These are phyloP conservation scores for Lysandra bellargus DNA, from an alignment of 2,888 invertebrate species.

Conservation along the genomic window DNA sequence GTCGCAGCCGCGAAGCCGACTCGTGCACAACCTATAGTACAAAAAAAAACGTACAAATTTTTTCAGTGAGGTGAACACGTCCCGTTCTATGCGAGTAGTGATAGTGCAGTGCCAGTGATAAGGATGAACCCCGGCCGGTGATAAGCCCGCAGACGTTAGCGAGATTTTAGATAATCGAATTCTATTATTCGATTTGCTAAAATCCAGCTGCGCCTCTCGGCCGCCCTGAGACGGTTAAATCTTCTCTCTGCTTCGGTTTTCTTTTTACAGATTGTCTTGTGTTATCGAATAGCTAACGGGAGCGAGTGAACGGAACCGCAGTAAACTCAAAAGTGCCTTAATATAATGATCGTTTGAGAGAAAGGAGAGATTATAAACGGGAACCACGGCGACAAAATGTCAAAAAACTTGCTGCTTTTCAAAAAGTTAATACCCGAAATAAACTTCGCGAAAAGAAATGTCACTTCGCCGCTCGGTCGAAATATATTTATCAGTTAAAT, in stretches of 20 bases:
- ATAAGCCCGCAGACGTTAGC: constrained; percentile 46
- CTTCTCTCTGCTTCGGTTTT: constrained; percentile 67
- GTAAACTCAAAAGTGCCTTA: constrained; percentile 70
- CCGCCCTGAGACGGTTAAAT: constrained; percentile 51
- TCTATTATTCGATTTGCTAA: constrained; percentile 60
- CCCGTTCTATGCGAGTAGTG: constrained; percentile 55
- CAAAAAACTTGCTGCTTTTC: constrained; percentile 73
- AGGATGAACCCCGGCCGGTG: constrained; percentile 52
- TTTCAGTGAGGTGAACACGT: constrained; percentile 68
- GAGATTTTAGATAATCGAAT: constrained; percentile 69
- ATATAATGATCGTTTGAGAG: constrained; percentile 63
- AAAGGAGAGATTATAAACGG: constrained; percentile 56
- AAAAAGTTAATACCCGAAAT: constrained; percentile 76
- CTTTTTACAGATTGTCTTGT: constrained; percentile 72
- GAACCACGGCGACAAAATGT: constrained; percentile 77
- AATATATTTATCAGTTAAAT: constrained; percentile 75
- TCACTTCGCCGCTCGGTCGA: constrained; percentile 67
- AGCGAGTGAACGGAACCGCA: constrained; percentile 65
- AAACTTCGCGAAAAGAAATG: constrained; percentile 75
- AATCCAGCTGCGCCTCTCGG: constrained; percentile 45
- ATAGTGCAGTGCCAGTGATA: constrained; percentile 67
- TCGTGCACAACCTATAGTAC: constrained; percentile 77
- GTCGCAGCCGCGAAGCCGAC: constrained; percentile 62
- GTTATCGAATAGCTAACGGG: constrained; percentile 60
- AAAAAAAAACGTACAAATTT: constrained; percentile 75